Base-by-base conservation (phyloP, 2,888 invertebrate species). In the Drosophila austrosaltans region DNA sequence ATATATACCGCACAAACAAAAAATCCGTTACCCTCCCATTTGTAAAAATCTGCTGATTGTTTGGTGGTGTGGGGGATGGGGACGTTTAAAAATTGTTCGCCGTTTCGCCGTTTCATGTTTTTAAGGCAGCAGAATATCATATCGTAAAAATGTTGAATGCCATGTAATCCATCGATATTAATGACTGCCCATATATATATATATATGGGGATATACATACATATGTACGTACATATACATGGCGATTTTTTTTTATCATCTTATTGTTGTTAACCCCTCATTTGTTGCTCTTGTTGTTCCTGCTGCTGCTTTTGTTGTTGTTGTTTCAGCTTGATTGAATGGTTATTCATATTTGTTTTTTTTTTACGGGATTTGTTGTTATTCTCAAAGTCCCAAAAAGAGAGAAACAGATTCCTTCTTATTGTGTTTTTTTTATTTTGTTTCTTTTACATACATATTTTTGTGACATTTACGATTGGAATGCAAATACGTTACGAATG, bases 101-200 rank as follows among this genome's bases (percentile, higher is more conserved):
- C 48, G 65, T 60, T 44, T 63, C 63, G 56, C 58, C 53, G 72
- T 78, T 77, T 82, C 36, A 36, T 36, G 36, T 36, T 76, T 69
- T 78, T 56, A 64, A 67, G 62, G 63, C 62, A 64, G 74, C 62
- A 64, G 74, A 72, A 62, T 48, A 48, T 71, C 75, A 72, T 87
- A 77, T 84, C 72, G 88, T 72, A 88, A 83, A 68, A 68, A 82
- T 80, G 74, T 64, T 71, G 81, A 73, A 77, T 75, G 75, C 39
- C 82, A 71, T 89, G 78, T 89, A 89, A 85, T 85, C 85, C 89
- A 87, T 79, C 78, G 85, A 84, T 87, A 85, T 85, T 85, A 85
- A 85, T 85, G 85, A 79, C 88, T 76, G 78, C 69, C 53, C 87
- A 87, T 89, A 85, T 85, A 77, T 79, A 73, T 80, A 40, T n/a